Conservation (phyloP, 2,888 invertebrate genomes). For the Leptinotarsa rubiginosa region DNA sequence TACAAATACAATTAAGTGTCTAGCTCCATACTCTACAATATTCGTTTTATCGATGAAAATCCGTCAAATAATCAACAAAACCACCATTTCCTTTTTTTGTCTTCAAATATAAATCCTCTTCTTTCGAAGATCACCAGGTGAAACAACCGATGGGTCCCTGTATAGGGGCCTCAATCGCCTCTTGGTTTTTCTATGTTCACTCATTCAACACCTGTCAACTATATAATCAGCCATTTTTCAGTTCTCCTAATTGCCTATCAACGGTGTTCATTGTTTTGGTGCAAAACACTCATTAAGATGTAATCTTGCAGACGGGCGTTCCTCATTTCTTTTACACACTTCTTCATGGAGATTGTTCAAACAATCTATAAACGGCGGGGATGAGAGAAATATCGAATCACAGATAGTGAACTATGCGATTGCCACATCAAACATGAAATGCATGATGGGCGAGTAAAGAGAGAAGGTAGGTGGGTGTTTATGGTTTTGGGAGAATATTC, state of each 20-base stretch:
- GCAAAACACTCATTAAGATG: constrained; percentile 11
- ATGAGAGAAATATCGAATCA: neutral
- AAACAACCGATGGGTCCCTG: neutral
- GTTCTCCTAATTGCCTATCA: constrained; percentile 4
- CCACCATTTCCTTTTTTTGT: too few species aligned
- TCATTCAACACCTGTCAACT: neutral
- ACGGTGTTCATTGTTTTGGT: constrained; percentile 7
- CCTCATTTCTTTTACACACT: constrained; percentile 12
- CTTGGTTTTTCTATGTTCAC: neutral
- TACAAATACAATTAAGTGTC: too few species aligned
- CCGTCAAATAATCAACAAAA: too few species aligned
- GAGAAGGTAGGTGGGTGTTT: constrained; percentile 8
- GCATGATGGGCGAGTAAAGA: neutral
- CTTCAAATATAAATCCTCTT: too few species aligned
- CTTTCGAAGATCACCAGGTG: neutral
- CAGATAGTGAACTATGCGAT: neutral
- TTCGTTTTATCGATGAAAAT: too few species aligned
- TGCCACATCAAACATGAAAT: constrained; percentile 15
- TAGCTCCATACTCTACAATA: too few species aligned
- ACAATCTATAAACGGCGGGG: constrained; percentile 3
- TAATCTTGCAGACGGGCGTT: constrained; percentile 5
- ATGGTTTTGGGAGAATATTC: constrained; percentile 14
- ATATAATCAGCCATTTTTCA: neutral
- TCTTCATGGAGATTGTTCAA: neutral
- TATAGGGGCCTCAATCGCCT: neutral